phyloP scores from a whole-genome alignment of 2,797 vertebrate species.

The Smutsia temminckii region DNA sequence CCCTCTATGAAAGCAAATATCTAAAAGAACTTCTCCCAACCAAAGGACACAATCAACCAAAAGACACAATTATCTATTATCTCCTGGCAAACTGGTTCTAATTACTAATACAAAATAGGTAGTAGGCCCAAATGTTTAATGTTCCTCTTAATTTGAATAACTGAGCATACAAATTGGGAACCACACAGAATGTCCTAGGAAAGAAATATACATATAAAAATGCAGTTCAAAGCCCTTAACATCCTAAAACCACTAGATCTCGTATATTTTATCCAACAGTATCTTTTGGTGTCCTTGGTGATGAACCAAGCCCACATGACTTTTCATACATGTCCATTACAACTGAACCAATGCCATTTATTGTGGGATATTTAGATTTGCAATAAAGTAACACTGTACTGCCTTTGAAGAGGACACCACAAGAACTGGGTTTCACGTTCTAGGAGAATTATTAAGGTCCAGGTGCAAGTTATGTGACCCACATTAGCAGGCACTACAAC shows the following conservation, averaged over 20 bases:
- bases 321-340: neutral
- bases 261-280: neutral
- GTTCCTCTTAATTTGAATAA: constrained; percentile 39
- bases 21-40: neutral
- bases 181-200: neutral
- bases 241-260: neutral
- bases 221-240: neutral
- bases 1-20: constrained; percentile 10
- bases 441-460: neutral
- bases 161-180: neutral
- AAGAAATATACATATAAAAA: neutral
- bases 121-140: constrained; percentile 22
- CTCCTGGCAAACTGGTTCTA: constrained; percentile 12
- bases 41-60: neutral
- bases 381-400: constrained; percentile 37
- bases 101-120: neutral
- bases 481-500: neutral
- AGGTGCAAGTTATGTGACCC: neutral
- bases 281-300: neutral
- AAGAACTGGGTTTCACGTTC: neutral
- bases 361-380: neutral
- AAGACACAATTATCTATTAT: neutral
- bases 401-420: constrained; percentile 6
- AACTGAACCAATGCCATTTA: neutral
- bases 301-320: neutral